Percentiles rank a stretch among this genome's conserved stretches.
phyloP scores from a whole-genome alignment of 2,797 vertebrate genomes.

The Aphelocoma californica region DNA sequence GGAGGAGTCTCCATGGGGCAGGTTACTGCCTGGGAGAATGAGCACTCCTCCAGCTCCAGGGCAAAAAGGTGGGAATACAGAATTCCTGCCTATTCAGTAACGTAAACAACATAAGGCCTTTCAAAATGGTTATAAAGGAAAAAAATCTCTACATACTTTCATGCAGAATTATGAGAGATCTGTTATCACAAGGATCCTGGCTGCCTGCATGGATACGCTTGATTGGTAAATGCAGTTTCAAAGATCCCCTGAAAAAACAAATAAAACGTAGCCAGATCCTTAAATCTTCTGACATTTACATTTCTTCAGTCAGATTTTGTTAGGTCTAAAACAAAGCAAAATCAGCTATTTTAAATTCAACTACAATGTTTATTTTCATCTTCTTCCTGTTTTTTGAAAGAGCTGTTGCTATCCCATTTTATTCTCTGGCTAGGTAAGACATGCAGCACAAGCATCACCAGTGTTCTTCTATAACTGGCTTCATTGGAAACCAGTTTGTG shows the following conservation, averaged over 20 bases:
- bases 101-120: background rate
- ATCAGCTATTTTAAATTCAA: background rate
- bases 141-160: background rate
- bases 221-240: background rate
- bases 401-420: background rate
- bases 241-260: background rate
- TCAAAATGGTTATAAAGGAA: background rate
- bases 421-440: background rate
- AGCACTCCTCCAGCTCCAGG: background rate
- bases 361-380: background rate
- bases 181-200: background rate
- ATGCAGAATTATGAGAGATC: background rate
- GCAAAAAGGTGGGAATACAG: background rate
- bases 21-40: accelerated
- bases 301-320: background rate
- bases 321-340: background rate
- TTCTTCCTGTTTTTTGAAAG: background rate
- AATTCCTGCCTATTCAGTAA: background rate
- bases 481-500: background rate
- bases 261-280: background rate
- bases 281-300: background rate
- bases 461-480: background rate
- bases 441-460: background rate
- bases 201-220: background rate
- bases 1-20: background rate